Base-by-base conservation (phyloP, 2,888 invertebrate genomes). In the Lottia scabra region DNA sequence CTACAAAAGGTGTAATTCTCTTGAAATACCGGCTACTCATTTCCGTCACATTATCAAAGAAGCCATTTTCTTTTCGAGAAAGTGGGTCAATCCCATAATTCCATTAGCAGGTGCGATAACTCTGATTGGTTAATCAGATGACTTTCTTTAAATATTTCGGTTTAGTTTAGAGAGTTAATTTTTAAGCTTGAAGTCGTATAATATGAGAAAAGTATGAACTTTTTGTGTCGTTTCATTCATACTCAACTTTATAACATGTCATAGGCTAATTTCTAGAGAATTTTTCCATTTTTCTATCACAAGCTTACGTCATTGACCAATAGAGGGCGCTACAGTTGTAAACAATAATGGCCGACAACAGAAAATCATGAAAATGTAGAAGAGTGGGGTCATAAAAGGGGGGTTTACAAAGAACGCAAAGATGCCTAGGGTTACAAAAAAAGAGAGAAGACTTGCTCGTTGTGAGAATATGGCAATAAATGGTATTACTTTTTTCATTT, bases 51-150 rank as follows among this genome's bases (percentile, higher is more conserved):
- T 77, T 78, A 77, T 74, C 75, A 74, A 75, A 76, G 85, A 83
- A 83, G 88, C 88, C 88, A 88, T 88, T 83, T 87, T 87, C 82
- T 78, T 82, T 77, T 73, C n/a, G n/a, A 71, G 71, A 82, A 87
- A 87, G 83, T 87, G 86, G 85, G 86, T 85, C 87, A 85, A 83
- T 84, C 88, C 88, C 88, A 87, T 63, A 85, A 87, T 88, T 80
- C 87, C 68, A 43, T 44, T 71, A 27, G 8, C 45, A 72, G 65
- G 68, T 38, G 68, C 68, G 44, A 15, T 65, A 65, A 72, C 72
- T 72, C 72, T 48, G 23, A 48, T 38, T 38, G 38, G 38, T 38
- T 38, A 38, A 38, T 38, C 38, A 38, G 1, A 10, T 38, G 5
- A 38, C 38, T 38, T 38, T 38, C 38, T 38, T 38, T 1, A 38